Evolutionary conservation across 2,888 invertebrate genomes (phyloP).

Genomic region (Dromius quadrimaculatus): DNA sequence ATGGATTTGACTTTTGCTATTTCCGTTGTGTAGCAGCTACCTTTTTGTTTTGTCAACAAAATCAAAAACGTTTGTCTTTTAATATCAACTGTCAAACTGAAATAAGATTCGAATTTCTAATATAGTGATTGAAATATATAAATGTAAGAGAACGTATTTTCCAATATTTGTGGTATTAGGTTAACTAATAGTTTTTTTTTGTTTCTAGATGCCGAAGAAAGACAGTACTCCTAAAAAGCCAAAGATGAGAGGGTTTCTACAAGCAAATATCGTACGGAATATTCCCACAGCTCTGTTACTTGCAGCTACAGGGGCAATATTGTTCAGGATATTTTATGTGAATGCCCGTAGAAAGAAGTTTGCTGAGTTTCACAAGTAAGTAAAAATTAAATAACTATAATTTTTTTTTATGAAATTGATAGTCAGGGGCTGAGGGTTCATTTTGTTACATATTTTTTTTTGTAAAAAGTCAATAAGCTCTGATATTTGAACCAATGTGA

Average conservation of each 20-base stretch:
- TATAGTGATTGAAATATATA: neutral
- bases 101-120: neutral
- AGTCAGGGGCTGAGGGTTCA: no score
- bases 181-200: neutral
- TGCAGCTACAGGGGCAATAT: neutral
- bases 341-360: neutral
- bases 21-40: no score
- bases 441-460: no score
- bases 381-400: neutral
- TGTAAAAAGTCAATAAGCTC: no score
- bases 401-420: neutral
- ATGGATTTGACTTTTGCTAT: no score
- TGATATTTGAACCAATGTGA: no score
- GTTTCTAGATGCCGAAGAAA: constrained; percentile 1
- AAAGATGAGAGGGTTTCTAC: neutral
- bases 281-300: neutral
- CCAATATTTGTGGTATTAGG: neutral
- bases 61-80: no score
- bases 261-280: neutral
- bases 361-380: neutral
- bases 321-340: neutral
- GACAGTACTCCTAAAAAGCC: neutral
- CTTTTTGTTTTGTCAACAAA: no score
- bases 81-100: neutral
- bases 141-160: neutral